Percentiles rank a stretch among this genome's conserved stretches.
Conservation (phyloP, 2,888 invertebrate genomes). For the Lasiommata megera region DNA sequence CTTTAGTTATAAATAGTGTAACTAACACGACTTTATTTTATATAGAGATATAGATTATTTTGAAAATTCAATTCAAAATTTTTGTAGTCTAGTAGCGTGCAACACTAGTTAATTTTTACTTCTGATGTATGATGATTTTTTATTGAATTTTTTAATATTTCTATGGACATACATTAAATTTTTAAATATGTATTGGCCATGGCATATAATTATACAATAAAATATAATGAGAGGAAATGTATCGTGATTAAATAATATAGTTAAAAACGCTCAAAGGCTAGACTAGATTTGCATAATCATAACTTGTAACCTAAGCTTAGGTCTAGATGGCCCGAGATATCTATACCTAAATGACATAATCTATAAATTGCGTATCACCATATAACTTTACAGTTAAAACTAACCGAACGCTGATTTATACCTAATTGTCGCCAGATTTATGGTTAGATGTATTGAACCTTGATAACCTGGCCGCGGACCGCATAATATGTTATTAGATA, state of each 20-base stretch:
- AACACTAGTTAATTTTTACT: no score
- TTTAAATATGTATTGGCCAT: no score
- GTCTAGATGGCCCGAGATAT: neutral
- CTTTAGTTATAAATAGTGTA: no score
- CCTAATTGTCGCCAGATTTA: slow-evolving; percentile 7
- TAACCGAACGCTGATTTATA: slow-evolving; percentile 5
- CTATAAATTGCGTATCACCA: neutral
- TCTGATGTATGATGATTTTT: no score
- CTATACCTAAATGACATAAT: neutral
- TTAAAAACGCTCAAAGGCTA: neutral
- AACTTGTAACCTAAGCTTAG: slow-evolving; percentile 5
- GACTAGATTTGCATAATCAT: neutral
- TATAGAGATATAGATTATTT: no score
- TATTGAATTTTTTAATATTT: no score
- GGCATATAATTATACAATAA: no score
- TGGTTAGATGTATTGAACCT: slow-evolving; percentile 1
- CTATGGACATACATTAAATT: no score
- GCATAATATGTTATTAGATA: slow-evolving; percentile 1
- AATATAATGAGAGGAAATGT: no score
- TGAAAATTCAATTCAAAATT: no score
- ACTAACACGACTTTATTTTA: no score
- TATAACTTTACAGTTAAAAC: neutral
- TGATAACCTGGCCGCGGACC: neutral
- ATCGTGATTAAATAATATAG: neutral
- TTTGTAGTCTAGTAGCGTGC: no score